phyloP scores from a whole-genome alignment of 2,888 invertebrate species.

The Campoplex capitator region DNA sequence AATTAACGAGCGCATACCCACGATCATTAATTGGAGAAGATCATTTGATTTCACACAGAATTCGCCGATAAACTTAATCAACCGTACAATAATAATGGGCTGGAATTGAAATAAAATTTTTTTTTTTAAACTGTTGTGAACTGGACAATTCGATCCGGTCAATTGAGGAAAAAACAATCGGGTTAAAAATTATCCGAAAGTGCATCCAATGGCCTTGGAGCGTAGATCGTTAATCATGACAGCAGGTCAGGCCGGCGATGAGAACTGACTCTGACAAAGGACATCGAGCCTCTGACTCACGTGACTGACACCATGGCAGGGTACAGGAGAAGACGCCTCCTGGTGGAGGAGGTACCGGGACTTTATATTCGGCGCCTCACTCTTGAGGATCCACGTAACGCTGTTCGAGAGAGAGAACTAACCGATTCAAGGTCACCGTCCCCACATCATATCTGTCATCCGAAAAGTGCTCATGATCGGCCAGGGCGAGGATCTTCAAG shows the following conservation, averaged over 20 bases:
- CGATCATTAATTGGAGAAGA: not conserved
- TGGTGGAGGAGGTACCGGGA: conserved; percentile 83
- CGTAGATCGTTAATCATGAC: conserved; percentile 31
- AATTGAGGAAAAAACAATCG: not conserved
- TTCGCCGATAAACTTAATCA: not conserved
- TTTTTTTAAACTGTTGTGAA: not conserved
- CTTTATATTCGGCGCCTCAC: conserved; percentile 82
- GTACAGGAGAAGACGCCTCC: conserved; percentile 80
- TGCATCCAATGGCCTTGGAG: not conserved
- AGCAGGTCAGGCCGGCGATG: conserved; percentile 25
- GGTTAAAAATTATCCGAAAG: not conserved
- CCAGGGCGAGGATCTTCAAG: conserved; percentile 77
- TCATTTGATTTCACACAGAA: not conserved
- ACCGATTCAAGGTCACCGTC: conserved; percentile 79
- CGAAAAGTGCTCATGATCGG: conserved; percentile 78
- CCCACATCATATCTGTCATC: conserved; percentile 81
- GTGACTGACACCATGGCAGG: conserved; percentile 79
- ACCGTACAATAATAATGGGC: not conserved
- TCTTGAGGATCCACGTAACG: conserved; percentile 82
- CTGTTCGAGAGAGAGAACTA: conserved; percentile 73
- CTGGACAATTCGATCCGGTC: conserved; percentile 2
- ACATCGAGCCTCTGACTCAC: conserved; percentile 35
- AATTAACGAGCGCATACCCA: not conserved
- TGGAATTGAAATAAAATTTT: not conserved
- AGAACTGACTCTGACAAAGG: conserved; percentile 42